Conservation (phyloP, 2,113 vertebrate species). For the Myrmophylax atrothorax region DNA sequence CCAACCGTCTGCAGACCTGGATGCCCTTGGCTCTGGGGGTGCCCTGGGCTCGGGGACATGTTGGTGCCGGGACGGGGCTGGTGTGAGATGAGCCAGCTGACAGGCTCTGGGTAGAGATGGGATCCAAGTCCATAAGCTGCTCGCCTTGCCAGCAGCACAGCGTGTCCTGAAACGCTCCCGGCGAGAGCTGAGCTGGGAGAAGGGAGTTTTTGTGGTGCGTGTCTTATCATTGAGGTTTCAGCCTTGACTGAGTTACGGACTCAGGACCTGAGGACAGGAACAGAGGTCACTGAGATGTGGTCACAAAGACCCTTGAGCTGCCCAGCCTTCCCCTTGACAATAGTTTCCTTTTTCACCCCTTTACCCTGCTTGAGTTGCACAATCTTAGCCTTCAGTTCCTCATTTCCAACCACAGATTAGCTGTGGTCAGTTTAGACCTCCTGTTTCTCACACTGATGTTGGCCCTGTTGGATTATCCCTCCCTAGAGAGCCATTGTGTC, state of each 20-base stretch:
- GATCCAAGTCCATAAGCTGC: neutral
- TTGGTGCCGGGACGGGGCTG: fast-evolving
- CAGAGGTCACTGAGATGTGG: neutral
- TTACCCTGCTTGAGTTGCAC: neutral
- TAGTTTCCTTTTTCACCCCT: neutral
- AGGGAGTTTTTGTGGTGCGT: fast-evolving
- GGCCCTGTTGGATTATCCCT: neutral
- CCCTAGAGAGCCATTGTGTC: neutral
- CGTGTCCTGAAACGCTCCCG: neutral
- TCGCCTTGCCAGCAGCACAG: neutral
- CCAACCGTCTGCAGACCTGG: fast-evolving
- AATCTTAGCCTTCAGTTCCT: neutral
- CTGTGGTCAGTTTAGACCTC: neutral
- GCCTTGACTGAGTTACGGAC: neutral
- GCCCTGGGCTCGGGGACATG: fast-evolving
- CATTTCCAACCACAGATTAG: fast-evolving
- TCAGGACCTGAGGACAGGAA: neutral
- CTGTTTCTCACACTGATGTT: neutral
- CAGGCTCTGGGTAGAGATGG: fast-evolving
- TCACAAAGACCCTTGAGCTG: neutral
- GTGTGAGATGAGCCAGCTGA: neutral
- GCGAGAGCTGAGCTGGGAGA: neutral
- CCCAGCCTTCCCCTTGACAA: neutral
- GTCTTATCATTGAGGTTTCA: neutral
- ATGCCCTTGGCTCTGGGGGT: neutral